Percentiles rank a stretch among this genome's conserved stretches.
phyloP scores from a whole-genome alignment of 1,140 invertebrate species.

The Drosophila chauvacae region DNA sequence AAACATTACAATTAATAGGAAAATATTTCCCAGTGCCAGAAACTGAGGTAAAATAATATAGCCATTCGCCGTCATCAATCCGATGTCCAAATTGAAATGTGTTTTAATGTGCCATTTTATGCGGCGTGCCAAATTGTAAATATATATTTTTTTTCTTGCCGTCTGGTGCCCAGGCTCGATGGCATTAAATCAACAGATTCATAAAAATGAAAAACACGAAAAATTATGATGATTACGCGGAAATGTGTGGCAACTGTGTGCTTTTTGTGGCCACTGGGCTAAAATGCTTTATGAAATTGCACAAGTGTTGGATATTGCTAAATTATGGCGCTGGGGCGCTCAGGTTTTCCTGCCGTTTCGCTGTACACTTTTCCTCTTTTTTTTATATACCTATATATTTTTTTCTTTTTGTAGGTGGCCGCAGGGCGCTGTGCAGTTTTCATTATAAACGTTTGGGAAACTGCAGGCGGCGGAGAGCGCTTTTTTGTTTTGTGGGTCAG shows the following conservation, averaged over 20 bases:
- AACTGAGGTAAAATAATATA: constrained; percentile 56
- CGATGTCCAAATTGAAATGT: constrained; percentile 73
- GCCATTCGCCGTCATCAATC: constrained; percentile 53
- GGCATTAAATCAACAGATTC: constrained; percentile 64
- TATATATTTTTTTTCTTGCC: neutral
- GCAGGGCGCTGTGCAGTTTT: constrained; percentile 69
- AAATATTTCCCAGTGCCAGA: constrained; percentile 14
- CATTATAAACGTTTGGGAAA: constrained; percentile 52
- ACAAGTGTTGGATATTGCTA: constrained; percentile 71
- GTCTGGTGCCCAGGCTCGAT: constrained; percentile 20
- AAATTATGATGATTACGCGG: constrained; percentile 80
- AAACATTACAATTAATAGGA: no score
- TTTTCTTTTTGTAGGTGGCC: constrained; percentile 31
- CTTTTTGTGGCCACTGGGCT: constrained; percentile 63
- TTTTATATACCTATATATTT: neutral
- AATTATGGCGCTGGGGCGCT: constrained; percentile 60
- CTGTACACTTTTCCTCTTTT: constrained; percentile 4
- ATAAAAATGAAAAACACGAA: constrained; percentile 64
- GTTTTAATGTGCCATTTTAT: constrained; percentile 71
- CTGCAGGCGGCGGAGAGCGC: constrained; percentile 18
- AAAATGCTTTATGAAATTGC: constrained; percentile 76
- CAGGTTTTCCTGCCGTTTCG: constrained; percentile 19
- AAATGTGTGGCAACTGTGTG: constrained; percentile 77
- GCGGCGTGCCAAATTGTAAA: constrained; percentile 57
- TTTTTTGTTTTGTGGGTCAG: constrained; percentile 66